Evolutionary conservation across 2,113 vertebrate species (phyloP), one percentile per base, ranked within the genome.

Genomic region (Orthonyx spaldingii): DNA sequence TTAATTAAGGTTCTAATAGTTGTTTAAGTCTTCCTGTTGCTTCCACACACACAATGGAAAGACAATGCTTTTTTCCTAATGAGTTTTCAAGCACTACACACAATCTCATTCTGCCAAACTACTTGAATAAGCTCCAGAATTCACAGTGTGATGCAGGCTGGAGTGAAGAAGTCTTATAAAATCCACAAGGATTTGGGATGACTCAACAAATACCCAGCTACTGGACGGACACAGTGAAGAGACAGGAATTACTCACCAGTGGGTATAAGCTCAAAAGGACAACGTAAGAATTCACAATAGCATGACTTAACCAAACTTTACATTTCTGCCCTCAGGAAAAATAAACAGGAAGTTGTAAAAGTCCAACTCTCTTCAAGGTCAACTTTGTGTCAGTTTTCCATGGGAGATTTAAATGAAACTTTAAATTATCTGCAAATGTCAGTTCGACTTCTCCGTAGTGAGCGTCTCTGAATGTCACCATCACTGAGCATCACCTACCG

Each of bases 401-500:
- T 2, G 3, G 28, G 30, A 68, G 27, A 46, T 27, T 27, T 42
- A 57, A 37, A 76, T n/a, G 60, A 65, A 88, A 13, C 44, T 77
- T 55, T 59, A 44, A 60, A 55, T 83, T 47, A 35, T 60, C 46
- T 72, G 28, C 33, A 92, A 80, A 64, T n/a, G 33, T 46, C 75
- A 72, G 27, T 47, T 80, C 57, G 81, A 0, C 28, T 53, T 68
- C 41, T 64, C 46, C 10, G n/a, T 5, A 21, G 75, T 10, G 76
- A 91, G 55, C 77, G 39, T 14, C 60, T 81, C 75, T 35, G 74
- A 47, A 46, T 46, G 77, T 13, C 74, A 74, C 53, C 47, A 17
- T 21, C 56, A 61, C n/a, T n/a, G 60, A 81, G 47, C 74, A 69
- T 84, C 84, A 85, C 98, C 92, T 91, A 99, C 99, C 99, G 11